phyloP scores from a whole-genome alignment of 1,140 invertebrate genomes.

The Plectrocnemia conspersa region DNA sequence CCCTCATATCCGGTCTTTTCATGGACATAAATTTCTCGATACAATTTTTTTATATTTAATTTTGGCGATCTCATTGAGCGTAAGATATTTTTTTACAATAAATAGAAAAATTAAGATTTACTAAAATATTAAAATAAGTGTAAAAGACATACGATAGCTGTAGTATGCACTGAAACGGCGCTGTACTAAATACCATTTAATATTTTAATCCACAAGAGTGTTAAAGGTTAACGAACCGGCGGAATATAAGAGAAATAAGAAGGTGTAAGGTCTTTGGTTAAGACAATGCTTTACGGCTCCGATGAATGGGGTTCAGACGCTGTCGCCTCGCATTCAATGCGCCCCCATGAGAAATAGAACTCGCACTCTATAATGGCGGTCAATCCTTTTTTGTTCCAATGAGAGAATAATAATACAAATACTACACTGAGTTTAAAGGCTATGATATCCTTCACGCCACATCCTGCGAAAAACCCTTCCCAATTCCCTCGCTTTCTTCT shows the following conservation, averaged over 20 bases:
- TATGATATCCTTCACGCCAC: slow-evolving; percentile 13
- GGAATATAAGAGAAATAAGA: slow-evolving; percentile 11
- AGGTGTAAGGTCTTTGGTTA: slow-evolving; percentile 19
- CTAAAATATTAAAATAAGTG: too few relatives aligned
- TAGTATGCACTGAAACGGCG: too few relatives aligned
- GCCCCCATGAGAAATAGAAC: slow-evolving; percentile 23
- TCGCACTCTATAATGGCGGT: slow-evolving; percentile 5
- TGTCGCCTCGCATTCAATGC: slow-evolving; percentile 12
- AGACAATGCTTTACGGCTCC: slow-evolving; percentile 12
- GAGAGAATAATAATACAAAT: not conserved
- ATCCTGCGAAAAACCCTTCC: slow-evolving; percentile 5
- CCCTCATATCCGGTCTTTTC: too few relatives aligned
- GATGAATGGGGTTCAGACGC: slow-evolving; percentile 13
- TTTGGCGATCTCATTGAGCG: too few relatives aligned
- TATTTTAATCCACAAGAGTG: too few relatives aligned
- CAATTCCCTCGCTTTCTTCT: too few relatives aligned
- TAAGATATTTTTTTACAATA: too few relatives aligned
- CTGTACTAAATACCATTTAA: too few relatives aligned
- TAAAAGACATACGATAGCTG: too few relatives aligned
- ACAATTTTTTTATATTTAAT: too few relatives aligned
- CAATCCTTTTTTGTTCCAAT: slow-evolving; percentile 11
- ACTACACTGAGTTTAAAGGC: slow-evolving; percentile 11
- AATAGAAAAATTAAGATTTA: too few relatives aligned
- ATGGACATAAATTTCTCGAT: too few relatives aligned
- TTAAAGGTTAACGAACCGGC: slow-evolving; percentile 16